A percentile compares a stretch with the other conserved stretches of the same genome.
phyloP scores from a whole-genome alignment of 2,888 invertebrate species.

The Anagyrus pseudococci region DNA sequence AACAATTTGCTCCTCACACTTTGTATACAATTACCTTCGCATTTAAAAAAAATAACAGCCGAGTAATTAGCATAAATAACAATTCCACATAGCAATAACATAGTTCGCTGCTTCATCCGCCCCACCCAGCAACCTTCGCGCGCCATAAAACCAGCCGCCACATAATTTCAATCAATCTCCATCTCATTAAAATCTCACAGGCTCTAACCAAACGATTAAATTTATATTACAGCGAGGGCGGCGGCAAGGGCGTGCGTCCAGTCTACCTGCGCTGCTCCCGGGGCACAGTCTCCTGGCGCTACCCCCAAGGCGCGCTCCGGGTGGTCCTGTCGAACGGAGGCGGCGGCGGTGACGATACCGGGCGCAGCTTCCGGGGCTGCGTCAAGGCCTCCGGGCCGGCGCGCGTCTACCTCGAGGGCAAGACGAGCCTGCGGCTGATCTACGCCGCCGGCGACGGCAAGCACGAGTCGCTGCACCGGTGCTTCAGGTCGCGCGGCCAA shows the following conservation, averaged over 20 bases:
- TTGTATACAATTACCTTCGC: too few relatives aligned
- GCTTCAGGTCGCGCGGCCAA: constrained; percentile 63
- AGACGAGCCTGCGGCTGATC: constrained; percentile 59
- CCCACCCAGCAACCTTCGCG: too few relatives aligned
- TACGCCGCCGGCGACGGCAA: constrained; percentile 64
- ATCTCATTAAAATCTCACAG: too few relatives aligned
- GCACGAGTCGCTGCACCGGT: constrained; percentile 60
- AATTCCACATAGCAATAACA: too few relatives aligned
- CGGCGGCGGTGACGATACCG: constrained; percentile 37
- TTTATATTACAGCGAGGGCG: constrained; percentile 66
- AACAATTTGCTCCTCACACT: too few relatives aligned
- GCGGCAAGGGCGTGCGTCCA: constrained; percentile 73
- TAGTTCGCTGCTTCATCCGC: too few relatives aligned
- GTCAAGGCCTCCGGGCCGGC: constrained; percentile 66
- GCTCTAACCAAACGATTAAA: background rate
- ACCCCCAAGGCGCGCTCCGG: constrained; percentile 76
- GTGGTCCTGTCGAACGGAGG: constrained; percentile 67
- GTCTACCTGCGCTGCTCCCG: constrained; percentile 79
- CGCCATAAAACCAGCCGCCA: background rate
- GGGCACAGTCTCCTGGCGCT: constrained; percentile 76
- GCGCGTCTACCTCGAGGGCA: constrained; percentile 56
- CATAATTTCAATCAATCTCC: too few relatives aligned
- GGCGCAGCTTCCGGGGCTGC: constrained; percentile 73
- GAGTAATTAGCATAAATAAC: too few relatives aligned
- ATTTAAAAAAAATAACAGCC: too few relatives aligned